Conservation (phyloP, 1,140 invertebrate species). For the Ericerus pela region DNA sequence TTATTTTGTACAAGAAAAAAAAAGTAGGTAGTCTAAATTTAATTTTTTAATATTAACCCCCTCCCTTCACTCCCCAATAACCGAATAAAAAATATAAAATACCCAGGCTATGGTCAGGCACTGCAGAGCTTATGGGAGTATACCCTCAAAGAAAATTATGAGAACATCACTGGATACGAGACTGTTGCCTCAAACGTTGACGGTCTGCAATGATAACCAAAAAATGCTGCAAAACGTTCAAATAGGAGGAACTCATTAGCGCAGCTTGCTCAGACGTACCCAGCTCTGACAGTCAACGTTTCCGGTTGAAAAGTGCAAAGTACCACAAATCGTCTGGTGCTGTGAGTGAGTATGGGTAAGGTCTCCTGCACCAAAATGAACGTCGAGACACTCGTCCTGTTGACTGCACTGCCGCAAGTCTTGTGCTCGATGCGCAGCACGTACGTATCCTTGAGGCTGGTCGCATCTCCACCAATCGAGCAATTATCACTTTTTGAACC, state of each 20-base stretch:
- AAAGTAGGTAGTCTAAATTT: too few relatives aligned
- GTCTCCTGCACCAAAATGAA: constrained; percentile 69
- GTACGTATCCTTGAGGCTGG: constrained; percentile 50
- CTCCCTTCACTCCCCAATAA: too few relatives aligned
- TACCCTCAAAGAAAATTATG: too few relatives aligned
- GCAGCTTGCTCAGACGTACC: constrained; percentile 24
- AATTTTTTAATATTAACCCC: too few relatives aligned
- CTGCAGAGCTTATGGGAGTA: too few relatives aligned
- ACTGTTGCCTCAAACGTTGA: too few relatives aligned
- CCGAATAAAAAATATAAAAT: too few relatives aligned
- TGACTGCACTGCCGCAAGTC: constrained; percentile 56
- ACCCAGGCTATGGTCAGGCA: too few relatives aligned
- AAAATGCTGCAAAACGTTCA: too few relatives aligned
- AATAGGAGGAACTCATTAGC: background rate
- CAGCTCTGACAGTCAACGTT: constrained; percentile 58
- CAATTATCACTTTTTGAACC: constrained; percentile 38
- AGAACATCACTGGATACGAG: too few relatives aligned
- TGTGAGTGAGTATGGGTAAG: constrained; percentile 61
- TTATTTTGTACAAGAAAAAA: too few relatives aligned
- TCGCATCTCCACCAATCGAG: constrained; percentile 31
- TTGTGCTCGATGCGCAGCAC: constrained; percentile 54
- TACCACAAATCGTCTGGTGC: constrained; percentile 58
- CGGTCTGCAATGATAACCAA: too few relatives aligned
- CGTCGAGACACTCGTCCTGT: constrained; percentile 51
- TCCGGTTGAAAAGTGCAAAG: constrained; percentile 63